Evolutionary conservation across 1,140 invertebrate species (phyloP).

Genomic region (Eriosoma lanigerum): DNA sequence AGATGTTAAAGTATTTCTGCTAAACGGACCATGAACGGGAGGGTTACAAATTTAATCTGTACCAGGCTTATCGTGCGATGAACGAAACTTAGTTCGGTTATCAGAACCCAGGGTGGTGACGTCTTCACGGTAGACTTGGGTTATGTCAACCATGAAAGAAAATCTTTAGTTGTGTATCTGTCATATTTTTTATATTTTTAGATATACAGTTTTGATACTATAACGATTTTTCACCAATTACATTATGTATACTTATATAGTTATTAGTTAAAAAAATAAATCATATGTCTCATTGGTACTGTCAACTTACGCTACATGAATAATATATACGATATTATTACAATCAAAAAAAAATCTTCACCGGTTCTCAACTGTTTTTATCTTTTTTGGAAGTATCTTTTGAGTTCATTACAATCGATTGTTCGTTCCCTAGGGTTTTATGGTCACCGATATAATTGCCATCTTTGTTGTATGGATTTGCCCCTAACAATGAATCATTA

Average conservation of each 20-base stretch:
- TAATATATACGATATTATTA: neutral
- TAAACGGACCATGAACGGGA: slow-evolving; percentile 43
- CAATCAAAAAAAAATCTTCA: neutral
- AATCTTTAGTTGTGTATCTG: neutral
- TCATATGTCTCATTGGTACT: neutral
- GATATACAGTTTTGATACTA: neutral
- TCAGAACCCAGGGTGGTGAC: neutral
- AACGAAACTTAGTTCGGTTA: slow-evolving; percentile 5
- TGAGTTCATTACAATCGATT: slow-evolving; percentile 49
- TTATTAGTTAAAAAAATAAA: neutral
- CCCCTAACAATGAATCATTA: slow-evolving; percentile 37
- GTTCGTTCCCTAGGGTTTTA: slow-evolving; percentile 7
- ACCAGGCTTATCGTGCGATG: neutral
- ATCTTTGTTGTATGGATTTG: slow-evolving; percentile 34
- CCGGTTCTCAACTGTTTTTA: neutral
- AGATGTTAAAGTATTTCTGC: slow-evolving; percentile 38
- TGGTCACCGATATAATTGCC: slow-evolving; percentile 38
- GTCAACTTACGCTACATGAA: neutral
- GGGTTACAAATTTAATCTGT: slow-evolving; percentile 37
- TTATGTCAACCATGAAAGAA: neutral
- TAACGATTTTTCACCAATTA: neutral
- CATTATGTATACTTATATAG: neutral
- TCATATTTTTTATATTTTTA: neutral
- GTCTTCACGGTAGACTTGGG: neutral
- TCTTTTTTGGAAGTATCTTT: neutral